Conservation (phyloP, 2,113 vertebrate genomes). For the Aleadryas rufinucha region DNA sequence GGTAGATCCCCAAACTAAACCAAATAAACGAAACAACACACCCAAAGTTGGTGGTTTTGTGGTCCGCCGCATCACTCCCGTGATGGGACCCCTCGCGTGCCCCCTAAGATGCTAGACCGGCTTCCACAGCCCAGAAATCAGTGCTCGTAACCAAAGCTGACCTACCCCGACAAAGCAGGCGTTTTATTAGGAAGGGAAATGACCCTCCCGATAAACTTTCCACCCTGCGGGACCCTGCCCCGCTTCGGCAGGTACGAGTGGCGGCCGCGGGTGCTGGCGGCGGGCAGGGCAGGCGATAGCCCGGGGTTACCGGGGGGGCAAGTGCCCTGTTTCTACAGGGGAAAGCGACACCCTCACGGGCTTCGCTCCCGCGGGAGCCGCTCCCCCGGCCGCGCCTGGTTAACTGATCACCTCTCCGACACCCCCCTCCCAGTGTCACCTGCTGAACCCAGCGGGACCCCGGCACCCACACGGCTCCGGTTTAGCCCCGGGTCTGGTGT, state of each 20-base stretch:
- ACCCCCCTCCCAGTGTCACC: background rate
- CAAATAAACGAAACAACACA: background rate
- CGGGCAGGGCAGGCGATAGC: background rate
- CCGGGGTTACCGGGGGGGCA: constrained; percentile 51
- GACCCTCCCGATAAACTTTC: background rate
- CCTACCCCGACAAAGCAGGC: background rate
- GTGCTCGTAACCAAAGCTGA: background rate
- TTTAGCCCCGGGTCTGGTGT: background rate
- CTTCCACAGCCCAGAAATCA: background rate
- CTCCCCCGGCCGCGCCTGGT: background rate
- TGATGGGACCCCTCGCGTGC: background rate
- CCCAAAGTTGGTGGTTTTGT: background rate
- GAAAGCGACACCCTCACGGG: constrained; percentile 1
- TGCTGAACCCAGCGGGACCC: background rate
- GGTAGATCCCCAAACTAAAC: background rate
- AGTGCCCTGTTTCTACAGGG: constrained; percentile 31
- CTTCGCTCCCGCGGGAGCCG: background rate
- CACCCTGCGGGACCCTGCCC: background rate
- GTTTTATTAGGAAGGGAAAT: background rate
- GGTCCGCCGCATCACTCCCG: too few relatives aligned
- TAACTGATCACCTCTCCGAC: background rate
- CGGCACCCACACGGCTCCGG: background rate
- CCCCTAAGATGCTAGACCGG: background rate
- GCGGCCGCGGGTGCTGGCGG: constrained; percentile 12
- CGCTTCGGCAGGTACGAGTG: background rate